Evolutionary conservation across 2,888 invertebrate species (phyloP).

Genomic region (Chalcis sispes): DNA sequence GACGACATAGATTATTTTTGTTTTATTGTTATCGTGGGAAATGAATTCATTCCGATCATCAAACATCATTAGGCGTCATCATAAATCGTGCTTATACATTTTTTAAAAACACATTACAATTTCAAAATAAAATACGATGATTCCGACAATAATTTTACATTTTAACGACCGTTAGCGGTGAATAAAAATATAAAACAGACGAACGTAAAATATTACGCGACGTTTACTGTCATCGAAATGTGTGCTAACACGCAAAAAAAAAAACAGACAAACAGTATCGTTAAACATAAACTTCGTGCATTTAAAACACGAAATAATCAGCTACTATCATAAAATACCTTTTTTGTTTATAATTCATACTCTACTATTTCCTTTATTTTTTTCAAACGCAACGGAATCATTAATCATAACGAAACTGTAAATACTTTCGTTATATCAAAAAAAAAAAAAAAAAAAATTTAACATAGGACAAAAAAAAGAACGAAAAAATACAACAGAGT

Average conservation of each 20-base stretch:
- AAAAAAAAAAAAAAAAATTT: no score
- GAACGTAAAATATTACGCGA: not conserved
- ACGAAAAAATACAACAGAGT: slow-evolving; percentile 8
- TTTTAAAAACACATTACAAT: no score
- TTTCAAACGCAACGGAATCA: not conserved
- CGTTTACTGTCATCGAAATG: not conserved
- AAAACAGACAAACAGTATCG: slow-evolving; percentile 32
- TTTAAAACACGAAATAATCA: slow-evolving; percentile 8
- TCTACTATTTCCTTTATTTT: not conserved
- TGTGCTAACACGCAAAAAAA: not conserved
- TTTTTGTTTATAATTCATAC: slow-evolving; percentile 7
- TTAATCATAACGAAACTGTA: not conserved
- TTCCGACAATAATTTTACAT: no score
- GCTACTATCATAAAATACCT: not conserved
- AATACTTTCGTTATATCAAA: not conserved
- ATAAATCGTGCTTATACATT: no score
- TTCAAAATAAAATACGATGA: no score
- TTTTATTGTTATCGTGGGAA: no score
- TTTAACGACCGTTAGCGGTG: no score
- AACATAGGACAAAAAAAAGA: not conserved
- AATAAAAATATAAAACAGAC: no score
- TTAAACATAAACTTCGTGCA: slow-evolving; percentile 1
- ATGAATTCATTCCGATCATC: no score
- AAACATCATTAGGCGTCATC: no score
- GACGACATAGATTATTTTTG: no score